A percentile compares a stretch with the other conserved stretches of the same genome.
Conservation (phyloP, 2,113 vertebrate genomes). For the Canis aureus region DNA sequence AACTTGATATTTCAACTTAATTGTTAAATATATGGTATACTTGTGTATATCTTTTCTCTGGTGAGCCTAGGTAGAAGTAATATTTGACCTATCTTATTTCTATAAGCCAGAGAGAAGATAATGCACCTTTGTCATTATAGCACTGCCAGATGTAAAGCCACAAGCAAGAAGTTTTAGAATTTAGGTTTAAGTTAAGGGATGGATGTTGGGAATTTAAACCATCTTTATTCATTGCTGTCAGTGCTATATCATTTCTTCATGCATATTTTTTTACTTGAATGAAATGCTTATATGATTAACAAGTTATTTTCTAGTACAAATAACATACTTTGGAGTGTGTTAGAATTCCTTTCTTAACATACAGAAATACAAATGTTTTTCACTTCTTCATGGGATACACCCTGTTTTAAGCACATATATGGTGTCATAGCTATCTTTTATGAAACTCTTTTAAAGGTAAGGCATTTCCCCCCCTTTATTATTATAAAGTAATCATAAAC, state of each 20-base stretch:
- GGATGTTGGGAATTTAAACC: background rate
- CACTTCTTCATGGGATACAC: background rate
- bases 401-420: background rate
- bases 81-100: background rate
- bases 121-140: background rate
- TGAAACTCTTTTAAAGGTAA: conserved; percentile 20
- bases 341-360: conserved; percentile 41
- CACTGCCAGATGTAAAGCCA: background rate
- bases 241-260: background rate
- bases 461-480: background rate
- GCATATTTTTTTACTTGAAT: background rate
- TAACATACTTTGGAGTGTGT: conserved; percentile 10
- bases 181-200: background rate
- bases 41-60: conserved; percentile 1
- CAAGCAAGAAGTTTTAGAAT: background rate
- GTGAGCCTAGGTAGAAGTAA: background rate
- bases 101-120: background rate
- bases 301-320: conserved; percentile 24
- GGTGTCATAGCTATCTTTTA: background rate
- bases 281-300: background rate
- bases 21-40: background rate
- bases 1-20: background rate
- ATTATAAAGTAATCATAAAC: background rate
- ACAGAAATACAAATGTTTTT: background rate
- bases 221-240: conserved; percentile 5